phyloP scores from a whole-genome alignment of 2,113 vertebrate genomes.

The Tragelaphus buxtoni region DNA sequence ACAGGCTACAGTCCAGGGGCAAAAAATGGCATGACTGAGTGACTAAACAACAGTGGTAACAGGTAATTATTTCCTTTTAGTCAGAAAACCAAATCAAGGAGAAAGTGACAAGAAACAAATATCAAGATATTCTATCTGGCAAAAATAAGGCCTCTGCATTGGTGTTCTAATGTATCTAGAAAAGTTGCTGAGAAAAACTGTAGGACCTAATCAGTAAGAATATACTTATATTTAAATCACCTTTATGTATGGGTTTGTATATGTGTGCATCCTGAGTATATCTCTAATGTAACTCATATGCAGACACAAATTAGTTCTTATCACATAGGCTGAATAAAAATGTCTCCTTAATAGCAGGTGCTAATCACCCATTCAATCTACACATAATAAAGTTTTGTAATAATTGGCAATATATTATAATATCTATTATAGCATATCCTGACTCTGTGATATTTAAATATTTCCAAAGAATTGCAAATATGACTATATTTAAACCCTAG shows the following conservation, averaged over 20 bases:
- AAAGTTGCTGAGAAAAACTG: not conserved
- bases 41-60: not conserved
- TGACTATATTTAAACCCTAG: not conserved
- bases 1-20: not conserved
- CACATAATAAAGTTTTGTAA: not conserved
- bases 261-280: not conserved
- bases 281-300: not conserved
- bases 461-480: constrained; percentile 44
- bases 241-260: not conserved
- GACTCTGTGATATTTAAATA: not conserved
- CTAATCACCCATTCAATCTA: constrained; percentile 6
- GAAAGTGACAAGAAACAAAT: not conserved
- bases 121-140: not conserved
- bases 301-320: not conserved
- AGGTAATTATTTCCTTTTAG: not conserved
- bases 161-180: not conserved
- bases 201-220: not conserved
- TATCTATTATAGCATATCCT: not conserved
- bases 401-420: not conserved
- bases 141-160: not conserved
- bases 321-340: not conserved
- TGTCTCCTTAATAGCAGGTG: not conserved
- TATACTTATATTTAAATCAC: not conserved
- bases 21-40: not conserved
- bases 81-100: not conserved